Evolutionary conservation across 2,113 vertebrate genomes (phyloP).

Genomic region (Apteryx mantelli): DNA sequence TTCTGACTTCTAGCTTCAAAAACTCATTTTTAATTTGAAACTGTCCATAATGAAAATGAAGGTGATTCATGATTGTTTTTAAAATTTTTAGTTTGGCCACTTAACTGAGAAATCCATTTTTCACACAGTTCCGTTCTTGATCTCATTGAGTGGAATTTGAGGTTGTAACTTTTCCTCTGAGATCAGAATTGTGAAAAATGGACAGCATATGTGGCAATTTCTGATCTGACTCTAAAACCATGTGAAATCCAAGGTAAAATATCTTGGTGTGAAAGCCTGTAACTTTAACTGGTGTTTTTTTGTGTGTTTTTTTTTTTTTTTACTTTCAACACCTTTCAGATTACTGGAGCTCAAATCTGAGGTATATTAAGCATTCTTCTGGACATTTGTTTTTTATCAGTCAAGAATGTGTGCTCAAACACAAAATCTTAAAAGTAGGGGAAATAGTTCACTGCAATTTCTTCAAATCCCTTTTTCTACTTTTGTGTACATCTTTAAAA

Average conservation of each 20-base stretch:
- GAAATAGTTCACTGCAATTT: not conserved
- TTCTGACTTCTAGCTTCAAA: not conserved
- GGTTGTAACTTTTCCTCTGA: not conserved
- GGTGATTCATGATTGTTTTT: not conserved
- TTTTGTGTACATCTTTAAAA: not conserved
- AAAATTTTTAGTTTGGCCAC: not conserved
- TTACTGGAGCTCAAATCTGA: not conserved
- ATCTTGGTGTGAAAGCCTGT: slow-evolving; percentile 17
- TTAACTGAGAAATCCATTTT: not conserved
- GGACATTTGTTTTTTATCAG: slow-evolving; percentile 22
- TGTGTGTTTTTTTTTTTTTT: not conserved
- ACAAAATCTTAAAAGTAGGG: not conserved
- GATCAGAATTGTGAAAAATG: not conserved
- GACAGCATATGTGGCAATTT: not conserved
- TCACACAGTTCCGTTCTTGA: not conserved
- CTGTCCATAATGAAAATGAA: not conserved
- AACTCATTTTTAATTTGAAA: not conserved
- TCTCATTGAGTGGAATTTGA: not conserved
- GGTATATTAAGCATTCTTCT: not conserved
- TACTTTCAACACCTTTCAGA: slow-evolving; percentile 37
- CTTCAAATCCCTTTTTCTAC: not conserved
- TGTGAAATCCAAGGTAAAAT: not conserved
- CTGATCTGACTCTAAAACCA: not conserved
- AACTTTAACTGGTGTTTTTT: slow-evolving; percentile 25
- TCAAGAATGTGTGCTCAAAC: not conserved